phyloP scores from a whole-genome alignment of 2,797 vertebrate species.

The Lithobates pipiens region DNA sequence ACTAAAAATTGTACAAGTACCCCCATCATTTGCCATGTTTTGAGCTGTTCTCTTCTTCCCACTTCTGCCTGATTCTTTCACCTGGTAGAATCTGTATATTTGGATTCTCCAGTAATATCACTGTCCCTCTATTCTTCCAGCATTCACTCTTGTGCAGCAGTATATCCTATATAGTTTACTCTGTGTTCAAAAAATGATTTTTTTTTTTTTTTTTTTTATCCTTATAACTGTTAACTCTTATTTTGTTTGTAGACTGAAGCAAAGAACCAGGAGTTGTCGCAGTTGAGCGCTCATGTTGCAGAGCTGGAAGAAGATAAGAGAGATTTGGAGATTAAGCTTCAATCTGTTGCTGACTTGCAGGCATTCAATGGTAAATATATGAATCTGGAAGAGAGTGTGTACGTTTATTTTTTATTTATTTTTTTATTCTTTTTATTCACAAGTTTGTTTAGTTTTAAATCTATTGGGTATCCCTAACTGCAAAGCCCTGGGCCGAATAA shows the following conservation, averaged over 20 bases:
- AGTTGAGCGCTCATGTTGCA: conserved; percentile 75
- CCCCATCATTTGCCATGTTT: conserved; percentile 29
- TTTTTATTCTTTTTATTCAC: too few species aligned
- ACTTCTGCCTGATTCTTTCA: conserved; percentile 24
- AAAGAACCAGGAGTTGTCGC: conserved; percentile 72
- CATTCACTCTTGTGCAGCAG: background rate
- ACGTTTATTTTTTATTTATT: background rate
- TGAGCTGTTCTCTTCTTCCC: background rate
- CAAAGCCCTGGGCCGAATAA: too few species aligned
- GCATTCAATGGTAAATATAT: conserved; percentile 80
- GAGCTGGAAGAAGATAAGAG: conserved; percentile 83
- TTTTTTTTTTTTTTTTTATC: background rate
- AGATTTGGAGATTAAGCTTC: conserved; percentile 80
- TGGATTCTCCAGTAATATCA: background rate
- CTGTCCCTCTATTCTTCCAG: background rate
- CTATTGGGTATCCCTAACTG: too few species aligned
- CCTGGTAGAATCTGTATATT: background rate
- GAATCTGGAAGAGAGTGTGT: background rate
- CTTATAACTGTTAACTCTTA: background rate
- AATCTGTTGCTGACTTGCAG: conserved; percentile 80
- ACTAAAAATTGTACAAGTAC: conserved; percentile 79
- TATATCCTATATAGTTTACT: background rate
- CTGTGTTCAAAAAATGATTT: background rate
- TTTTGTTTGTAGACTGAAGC: conserved; percentile 74
- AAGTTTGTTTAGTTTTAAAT: too few species aligned